A percentile compares a stretch with the other conserved stretches of the same genome.
Evolutionary conservation across 2,888 invertebrate genomes (phyloP).

Genomic region (Neoscelio sp.): DNA sequence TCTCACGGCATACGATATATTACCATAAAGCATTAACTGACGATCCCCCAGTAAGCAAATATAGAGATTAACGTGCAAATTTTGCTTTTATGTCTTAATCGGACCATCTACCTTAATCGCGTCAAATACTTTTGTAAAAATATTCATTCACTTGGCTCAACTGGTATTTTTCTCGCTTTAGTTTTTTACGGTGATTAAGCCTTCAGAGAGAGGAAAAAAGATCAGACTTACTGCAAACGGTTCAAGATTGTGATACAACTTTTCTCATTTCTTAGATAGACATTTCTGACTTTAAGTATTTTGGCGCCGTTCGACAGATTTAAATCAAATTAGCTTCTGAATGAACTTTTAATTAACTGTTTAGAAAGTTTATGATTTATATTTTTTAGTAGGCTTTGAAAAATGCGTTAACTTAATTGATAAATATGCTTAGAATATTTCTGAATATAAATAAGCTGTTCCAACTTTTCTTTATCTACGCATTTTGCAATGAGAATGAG

Average conservation of each 20-base stretch:
- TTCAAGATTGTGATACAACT: slow-evolving; percentile 50
- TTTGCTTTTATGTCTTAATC: no score
- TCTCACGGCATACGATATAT: no score
- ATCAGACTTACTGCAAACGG: slow-evolving; percentile 28
- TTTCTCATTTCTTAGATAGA: slow-evolving; percentile 50
- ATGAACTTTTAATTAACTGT: slow-evolving; percentile 51
- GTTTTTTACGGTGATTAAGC: slow-evolving; percentile 43
- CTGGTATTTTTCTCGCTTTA: slow-evolving; percentile 17
- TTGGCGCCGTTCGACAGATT: slow-evolving; percentile 34
- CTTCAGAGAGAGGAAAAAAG: slow-evolving; percentile 21
- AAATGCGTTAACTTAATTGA: no score
- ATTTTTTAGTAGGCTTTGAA: no score
- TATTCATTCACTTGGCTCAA: slow-evolving; percentile 12
- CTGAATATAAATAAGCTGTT: no score
- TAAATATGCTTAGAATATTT: no score
- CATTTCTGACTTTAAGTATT: slow-evolving; percentile 46
- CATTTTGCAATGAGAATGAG: no score
- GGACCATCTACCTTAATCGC: neutral
- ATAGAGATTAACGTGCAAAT: no score
- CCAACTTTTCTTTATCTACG: no score
- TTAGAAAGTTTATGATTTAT: no score
- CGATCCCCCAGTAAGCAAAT: no score
- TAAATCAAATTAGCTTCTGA: slow-evolving; percentile 45
- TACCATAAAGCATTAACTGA: no score
- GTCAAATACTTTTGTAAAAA: slow-evolving; percentile 41